Evolutionary conservation across 2,888 invertebrate genomes (phyloP), one percentile per base, ranked within the genome.

Genomic region (Megamerina dolium): DNA sequence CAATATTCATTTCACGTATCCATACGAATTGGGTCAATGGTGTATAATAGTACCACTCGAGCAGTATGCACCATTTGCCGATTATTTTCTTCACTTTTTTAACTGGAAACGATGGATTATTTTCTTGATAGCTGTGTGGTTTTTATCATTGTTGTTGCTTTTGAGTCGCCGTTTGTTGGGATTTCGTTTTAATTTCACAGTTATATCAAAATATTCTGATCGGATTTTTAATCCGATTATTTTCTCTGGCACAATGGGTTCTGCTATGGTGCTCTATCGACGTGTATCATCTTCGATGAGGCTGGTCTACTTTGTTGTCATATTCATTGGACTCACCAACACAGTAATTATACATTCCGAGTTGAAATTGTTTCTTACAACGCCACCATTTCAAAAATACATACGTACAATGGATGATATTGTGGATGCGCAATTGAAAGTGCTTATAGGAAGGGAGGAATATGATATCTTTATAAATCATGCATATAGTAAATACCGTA

Each of bases 1-100:
- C 23, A 12, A 23, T 13, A 2, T 2, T 27, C 2, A 37, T 38
- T 19, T 36, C 41, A 1, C 10, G 30, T 31, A 31, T n/a, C 4
- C n/a, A 8, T 49, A 36, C 4, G 46, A 49, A 20, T 26, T 45
- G 1, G 40, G 32, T 8, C 16, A 20, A 8, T 43, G 30, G 33
- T 49, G 46, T 16, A 4, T 45, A 10, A 46, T 49, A 37, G 42
- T 46, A 3, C 49, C 49, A 3, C 13, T 37, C 9, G 46, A 49
- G 13, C 38, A 26, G 13, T 40, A 31, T 5, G 14, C 9, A 13
- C 9, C 12, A 31, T 14, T 12, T 31, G 6, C 13, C 13, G 31
- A 31, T 14, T 31, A 9, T 31, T 31, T 31, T 14, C 12, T 31
- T 12, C 6, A 23, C 6, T 10, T 23, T 23, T 10, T 23, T 6